Evolutionary conservation across 92 coral and sea anemone genomes (phyloP).

Genomic region (Paramuricea clavata): DNA sequence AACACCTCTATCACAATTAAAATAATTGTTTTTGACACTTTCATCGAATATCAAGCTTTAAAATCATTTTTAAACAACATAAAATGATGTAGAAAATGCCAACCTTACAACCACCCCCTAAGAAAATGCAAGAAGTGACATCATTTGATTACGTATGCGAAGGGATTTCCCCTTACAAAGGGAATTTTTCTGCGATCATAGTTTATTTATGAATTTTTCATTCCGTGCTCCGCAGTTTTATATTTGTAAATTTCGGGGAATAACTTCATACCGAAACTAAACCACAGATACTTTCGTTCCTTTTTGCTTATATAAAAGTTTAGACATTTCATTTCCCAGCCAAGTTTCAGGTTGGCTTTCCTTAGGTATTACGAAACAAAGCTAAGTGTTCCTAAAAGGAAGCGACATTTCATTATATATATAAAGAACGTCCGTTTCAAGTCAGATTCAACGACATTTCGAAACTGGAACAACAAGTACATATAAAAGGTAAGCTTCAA

Average conservation of each 20-base stretch:
- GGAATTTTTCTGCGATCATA: neutral
- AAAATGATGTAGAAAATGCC: neutral
- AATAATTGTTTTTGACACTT: neutral
- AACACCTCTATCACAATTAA: neutral
- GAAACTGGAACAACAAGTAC: neutral
- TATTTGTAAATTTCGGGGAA: neutral
- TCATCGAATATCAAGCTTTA: neutral
- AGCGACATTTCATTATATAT: neutral
- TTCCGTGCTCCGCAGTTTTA: neutral
- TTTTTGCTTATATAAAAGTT: neutral
- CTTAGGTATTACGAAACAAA: neutral
- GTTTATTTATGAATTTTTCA: neutral
- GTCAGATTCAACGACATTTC: neutral
- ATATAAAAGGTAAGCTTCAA: neutral
- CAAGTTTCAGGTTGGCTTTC: neutral
- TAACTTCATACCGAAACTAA: conserved; percentile 10
- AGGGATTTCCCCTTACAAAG: neutral
- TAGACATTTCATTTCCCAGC: neutral
- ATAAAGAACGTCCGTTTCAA: conserved; percentile 6
- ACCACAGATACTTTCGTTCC: neutral
- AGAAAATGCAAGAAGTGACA: neutral
- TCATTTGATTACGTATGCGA: conserved; percentile 2
- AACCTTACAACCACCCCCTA: neutral
- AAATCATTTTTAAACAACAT: neutral
- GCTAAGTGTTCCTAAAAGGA: conserved; percentile 23